phyloP scores from a whole-genome alignment of 2,113 vertebrate species.

The Pelecanoides urinatrix region DNA sequence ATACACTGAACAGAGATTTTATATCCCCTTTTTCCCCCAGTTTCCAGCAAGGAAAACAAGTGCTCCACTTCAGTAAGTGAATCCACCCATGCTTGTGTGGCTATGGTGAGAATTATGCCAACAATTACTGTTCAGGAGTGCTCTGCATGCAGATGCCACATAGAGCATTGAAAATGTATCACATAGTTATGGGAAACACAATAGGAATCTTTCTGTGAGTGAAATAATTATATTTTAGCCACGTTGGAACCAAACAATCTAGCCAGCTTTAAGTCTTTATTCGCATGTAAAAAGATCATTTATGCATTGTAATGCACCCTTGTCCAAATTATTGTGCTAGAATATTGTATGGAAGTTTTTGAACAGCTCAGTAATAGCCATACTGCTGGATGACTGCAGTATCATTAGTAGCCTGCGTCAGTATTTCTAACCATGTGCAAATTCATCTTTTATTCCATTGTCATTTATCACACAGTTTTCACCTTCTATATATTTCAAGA shows the following conservation, averaged over 20 bases:
- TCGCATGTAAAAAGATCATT: conserved; percentile 23
- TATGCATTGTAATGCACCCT: not conserved
- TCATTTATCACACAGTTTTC: not conserved
- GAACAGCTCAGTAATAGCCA: not conserved
- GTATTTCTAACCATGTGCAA: not conserved
- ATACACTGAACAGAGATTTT: not conserved
- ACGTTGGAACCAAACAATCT: not conserved
- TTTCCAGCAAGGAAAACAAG: not conserved
- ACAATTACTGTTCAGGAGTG: conserved; percentile 10
- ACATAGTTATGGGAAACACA: conserved; percentile 1
- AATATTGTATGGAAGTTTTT: conserved; percentile 12
- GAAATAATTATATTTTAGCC: conserved; percentile 26
- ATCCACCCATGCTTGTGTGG: not conserved
- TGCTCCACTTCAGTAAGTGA: not conserved
- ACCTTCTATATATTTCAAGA: not conserved
- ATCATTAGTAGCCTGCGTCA: not conserved
- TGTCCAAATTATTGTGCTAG: conserved; percentile 15
- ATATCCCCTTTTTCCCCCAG: not conserved
- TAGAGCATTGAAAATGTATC: not conserved
- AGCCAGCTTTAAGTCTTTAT: conserved; percentile 2
- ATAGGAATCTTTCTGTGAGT: not conserved
- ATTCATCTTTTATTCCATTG: not conserved
- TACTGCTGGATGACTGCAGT: not conserved
- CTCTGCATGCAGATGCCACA: conserved; percentile 24
- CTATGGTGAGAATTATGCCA: conserved; percentile 23